Evolutionary conservation across 2,888 invertebrate genomes (phyloP).

Genomic region (Andrena chrysosceles): DNA sequence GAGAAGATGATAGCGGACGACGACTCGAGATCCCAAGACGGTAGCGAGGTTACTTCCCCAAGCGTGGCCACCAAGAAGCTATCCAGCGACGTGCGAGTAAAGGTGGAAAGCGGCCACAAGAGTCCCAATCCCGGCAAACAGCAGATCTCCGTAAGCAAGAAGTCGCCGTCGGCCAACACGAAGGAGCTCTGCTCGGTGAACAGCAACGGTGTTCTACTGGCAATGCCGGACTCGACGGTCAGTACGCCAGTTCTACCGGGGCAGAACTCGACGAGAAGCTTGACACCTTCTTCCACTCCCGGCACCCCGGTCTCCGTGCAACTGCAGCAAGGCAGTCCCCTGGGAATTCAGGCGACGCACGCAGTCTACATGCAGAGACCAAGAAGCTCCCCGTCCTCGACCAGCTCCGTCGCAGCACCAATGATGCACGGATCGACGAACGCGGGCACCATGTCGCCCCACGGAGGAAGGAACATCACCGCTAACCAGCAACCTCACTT

Average conservation of each 20-base stretch:
- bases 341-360: constrained; percentile 84
- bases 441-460: constrained; percentile 78
- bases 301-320: constrained; percentile 88
- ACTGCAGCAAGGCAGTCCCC: constrained; percentile 87
- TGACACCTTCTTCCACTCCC: constrained; percentile 88
- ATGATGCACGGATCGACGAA: constrained; percentile 86
- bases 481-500: constrained; percentile 78
- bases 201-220: constrained; percentile 83
- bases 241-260: constrained; percentile 81
- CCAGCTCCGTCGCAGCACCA: constrained; percentile 84
- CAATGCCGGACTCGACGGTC: constrained; percentile 86
- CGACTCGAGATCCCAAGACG: constrained; percentile 91
- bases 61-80: constrained; percentile 86
- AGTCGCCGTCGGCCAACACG: constrained; percentile 86
- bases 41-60: constrained; percentile 86
- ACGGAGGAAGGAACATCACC: constrained; percentile 73
- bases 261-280: constrained; percentile 87
- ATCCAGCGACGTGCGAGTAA: constrained; percentile 85
- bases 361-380: constrained; percentile 87
- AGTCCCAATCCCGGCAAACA: constrained; percentile 84
- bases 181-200: constrained; percentile 82
- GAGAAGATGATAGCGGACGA: constrained; percentile 91
- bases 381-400: constrained; percentile 90
- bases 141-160: constrained; percentile 85
- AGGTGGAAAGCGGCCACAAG: constrained; percentile 82